Conservation (phyloP, 2,797 vertebrate species). For the Epinephelus coioides region DNA sequence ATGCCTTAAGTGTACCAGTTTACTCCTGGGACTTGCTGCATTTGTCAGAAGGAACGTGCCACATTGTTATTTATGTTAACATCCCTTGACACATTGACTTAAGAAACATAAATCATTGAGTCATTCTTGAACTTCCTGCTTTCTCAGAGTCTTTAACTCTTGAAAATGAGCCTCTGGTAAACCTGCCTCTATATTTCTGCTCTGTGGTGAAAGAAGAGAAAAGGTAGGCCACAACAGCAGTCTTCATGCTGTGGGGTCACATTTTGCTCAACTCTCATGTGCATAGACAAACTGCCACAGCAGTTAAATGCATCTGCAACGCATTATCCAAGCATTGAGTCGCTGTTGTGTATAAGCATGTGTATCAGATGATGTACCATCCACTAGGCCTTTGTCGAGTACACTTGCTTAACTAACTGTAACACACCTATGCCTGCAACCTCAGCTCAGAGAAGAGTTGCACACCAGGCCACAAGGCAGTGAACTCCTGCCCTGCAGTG, state of each 20-base stretch:
- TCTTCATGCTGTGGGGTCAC: conserved; percentile 33
- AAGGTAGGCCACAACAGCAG: conserved; percentile 31
- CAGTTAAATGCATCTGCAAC: conserved; percentile 30
- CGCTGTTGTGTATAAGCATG: conserved; percentile 36
- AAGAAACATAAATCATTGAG: conserved; percentile 59
- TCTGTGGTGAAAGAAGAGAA: conserved; percentile 28
- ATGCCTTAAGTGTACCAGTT: conserved; percentile 30
- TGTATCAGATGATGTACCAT: conserved; percentile 34
- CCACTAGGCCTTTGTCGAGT: conserved; percentile 31
- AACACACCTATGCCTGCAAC: not conserved
- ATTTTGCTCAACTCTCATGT: conserved; percentile 35
- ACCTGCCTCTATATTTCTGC: conserved; percentile 39
- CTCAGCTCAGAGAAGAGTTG: conserved; percentile 31
- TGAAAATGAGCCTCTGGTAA: conserved; percentile 42
- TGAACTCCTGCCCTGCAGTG: conserved; percentile 23
- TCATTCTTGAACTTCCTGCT: conserved; percentile 68
- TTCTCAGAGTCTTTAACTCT: conserved; percentile 47
- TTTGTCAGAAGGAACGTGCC: conserved; percentile 56
- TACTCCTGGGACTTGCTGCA: conserved; percentile 32
- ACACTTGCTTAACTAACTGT: conserved; percentile 17
- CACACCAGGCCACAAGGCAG: conserved; percentile 28
- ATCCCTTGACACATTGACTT: conserved; percentile 59
- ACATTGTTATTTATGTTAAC: conserved; percentile 59
- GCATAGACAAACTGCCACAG: conserved; percentile 22
- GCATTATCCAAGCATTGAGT: conserved; percentile 33